Conservation (phyloP, 2,888 invertebrate genomes). For the Andrena haemorrhoa region DNA sequence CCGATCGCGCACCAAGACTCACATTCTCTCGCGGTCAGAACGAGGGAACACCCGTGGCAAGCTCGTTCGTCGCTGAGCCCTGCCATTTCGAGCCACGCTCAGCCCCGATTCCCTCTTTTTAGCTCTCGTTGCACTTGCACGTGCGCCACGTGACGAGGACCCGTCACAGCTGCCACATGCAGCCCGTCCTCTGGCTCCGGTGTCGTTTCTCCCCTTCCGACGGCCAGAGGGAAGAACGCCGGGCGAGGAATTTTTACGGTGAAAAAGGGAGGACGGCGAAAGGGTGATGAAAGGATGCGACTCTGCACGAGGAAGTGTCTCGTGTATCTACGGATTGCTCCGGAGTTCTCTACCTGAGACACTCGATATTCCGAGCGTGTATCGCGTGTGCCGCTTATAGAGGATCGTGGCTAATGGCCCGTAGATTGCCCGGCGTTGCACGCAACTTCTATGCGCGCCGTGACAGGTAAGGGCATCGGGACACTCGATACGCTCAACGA, state of each 20-base stretch:
- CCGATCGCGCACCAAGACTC: slow-evolving; percentile 2
- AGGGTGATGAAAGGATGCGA: slow-evolving; percentile 68
- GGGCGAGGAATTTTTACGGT: slow-evolving; percentile 33
- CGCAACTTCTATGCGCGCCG: slow-evolving; percentile 65
- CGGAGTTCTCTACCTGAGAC: slow-evolving; percentile 69
- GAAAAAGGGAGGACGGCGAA: slow-evolving; percentile 44
- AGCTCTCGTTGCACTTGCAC: slow-evolving; percentile 66
- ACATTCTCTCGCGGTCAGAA: not conserved
- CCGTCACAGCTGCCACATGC: slow-evolving; percentile 70
- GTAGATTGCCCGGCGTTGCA: slow-evolving; percentile 77
- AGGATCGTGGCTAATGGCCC: slow-evolving; percentile 82
- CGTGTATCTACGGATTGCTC: slow-evolving; percentile 78
- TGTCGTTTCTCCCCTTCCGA: slow-evolving; percentile 27
- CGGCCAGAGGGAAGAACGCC: slow-evolving; percentile 22
- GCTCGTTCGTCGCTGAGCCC: slow-evolving; percentile 12
- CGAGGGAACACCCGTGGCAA: slow-evolving; percentile 2
- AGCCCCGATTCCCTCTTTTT: slow-evolving; percentile 34
- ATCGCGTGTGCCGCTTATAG: slow-evolving; percentile 79
- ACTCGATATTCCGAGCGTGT: slow-evolving; percentile 81
- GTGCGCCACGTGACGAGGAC: slow-evolving; percentile 70
- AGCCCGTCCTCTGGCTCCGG: slow-evolving; percentile 28
- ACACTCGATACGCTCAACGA: slow-evolving; percentile 61
- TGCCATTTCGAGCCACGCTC: slow-evolving; percentile 31
- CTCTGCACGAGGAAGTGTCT: slow-evolving; percentile 78
- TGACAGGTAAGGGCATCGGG: slow-evolving; percentile 58